Conservation (phyloP, 2,113 vertebrate genomes). For the Bothrops jararaca region DNA sequence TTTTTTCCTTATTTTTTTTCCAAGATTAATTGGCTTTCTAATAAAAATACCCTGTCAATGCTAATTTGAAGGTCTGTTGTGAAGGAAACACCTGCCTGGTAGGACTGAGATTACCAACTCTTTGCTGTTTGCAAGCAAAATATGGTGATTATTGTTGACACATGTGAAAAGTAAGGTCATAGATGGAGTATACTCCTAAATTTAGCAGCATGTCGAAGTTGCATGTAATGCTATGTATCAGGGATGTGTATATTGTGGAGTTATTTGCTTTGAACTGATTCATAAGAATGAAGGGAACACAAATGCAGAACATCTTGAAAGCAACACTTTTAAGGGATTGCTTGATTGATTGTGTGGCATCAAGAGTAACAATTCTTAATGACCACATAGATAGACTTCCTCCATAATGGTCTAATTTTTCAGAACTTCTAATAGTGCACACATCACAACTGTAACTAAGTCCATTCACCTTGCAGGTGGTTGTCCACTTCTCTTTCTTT, state of each 20-base stretch:
- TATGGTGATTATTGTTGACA: slow-evolving; percentile 20
- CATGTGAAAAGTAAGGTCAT: slow-evolving; percentile 7
- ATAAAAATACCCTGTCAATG: slow-evolving; percentile 11
- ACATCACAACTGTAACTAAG: not conserved
- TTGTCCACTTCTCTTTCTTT: not conserved
- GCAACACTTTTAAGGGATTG: not conserved
- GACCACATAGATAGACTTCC: not conserved
- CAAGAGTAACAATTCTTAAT: not conserved
- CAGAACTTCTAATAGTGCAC: not conserved
- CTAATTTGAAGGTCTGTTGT: slow-evolving; percentile 18
- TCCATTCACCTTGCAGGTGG: not conserved
- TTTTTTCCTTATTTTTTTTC: not conserved
- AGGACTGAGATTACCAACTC: not conserved
- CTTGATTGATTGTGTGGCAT: not conserved
- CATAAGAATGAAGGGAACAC: not conserved
- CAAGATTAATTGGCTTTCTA: slow-evolving; percentile 25
- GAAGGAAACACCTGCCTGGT: slow-evolving; percentile 28
- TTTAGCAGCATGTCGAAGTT: not conserved
- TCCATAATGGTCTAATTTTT: not conserved
- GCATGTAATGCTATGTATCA: not conserved
- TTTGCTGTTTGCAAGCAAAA: slow-evolving; percentile 6
- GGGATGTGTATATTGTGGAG: not conserved
- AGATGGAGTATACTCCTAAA: not conserved
- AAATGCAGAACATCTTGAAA: not conserved
- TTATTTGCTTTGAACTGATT: not conserved